Evolutionary conservation across 2,113 vertebrate species (phyloP), one percentile per base, ranked within the genome.

Genomic region (Leptocoma aspasia): DNA sequence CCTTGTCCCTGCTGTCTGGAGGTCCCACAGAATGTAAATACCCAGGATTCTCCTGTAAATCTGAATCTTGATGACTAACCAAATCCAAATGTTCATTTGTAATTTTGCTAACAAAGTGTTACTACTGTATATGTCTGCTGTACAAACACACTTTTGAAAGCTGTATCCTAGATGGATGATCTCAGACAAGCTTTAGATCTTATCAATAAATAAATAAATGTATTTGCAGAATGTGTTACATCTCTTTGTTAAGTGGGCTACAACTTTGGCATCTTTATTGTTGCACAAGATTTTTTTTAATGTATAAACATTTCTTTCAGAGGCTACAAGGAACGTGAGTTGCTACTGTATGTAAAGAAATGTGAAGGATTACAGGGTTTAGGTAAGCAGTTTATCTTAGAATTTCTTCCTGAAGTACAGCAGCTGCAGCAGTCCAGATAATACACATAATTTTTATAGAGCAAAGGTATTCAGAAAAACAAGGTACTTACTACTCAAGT

Each of bases 181-280:
- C 63, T 93, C 75, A 17, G 50, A 39, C 31, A 77, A 93, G 19
- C 42, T 52, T 68, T 71, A 78, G 80, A 68, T 66, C 76, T 59
- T 70, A 50, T 11, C 59, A 92, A 75, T 89, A 93, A 96, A 91
- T 89, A 93, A 96, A 92, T 47, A 87, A 65, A 61, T 61, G 47
- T 77, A 71, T 95, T 97, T 95, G 72, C 82, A 94, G 64, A 94
- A 83, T 15, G 19, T 21, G 15, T 66, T 89, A 50, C 0, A 2
- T 49, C 59, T 94, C 37, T 53, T 50, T 82, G 54, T 95, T 33
- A 77, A 83, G 17, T 27, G 54, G 8, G 19, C 63, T 88, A 65
- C 31, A 53, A 57, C 8, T 59, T 81, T 3, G 27, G 45, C 35
- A 83, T 7, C 8, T 70, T 59, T 41, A 21, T 41, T 71, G 41